Base-by-base conservation (phyloP, 2,797 vertebrate species). In the Gobio occitaniae region DNA sequence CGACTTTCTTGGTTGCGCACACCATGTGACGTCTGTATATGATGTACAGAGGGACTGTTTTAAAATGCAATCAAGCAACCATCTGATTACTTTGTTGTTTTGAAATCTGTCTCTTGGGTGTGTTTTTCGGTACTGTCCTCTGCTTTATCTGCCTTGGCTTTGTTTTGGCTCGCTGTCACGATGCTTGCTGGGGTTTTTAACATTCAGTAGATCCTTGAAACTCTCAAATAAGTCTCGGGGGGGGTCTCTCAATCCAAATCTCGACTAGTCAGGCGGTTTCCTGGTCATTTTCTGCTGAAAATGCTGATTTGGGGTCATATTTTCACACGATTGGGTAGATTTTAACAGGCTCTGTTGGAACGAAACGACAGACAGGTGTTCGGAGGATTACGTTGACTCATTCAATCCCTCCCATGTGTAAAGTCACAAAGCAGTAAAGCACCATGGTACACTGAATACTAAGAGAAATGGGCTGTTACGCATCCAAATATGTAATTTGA, bases 11-110 rank as follows among this genome's bases (percentile, higher is more conserved):
- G 81, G 84, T 87, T 88, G 86, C 84, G 79, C 86, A 88, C 87
- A 88, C 84, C 82, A 59, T 87, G 81, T 84, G 84, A 84, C 87
- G 89, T 89, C 88, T 89, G 89, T 88, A 89, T 88, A 89, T 88
- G 88, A 89, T 89, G 89, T 88, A 89, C 89, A 90, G 88, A 89
- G 87, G 88, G 86, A 85, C 87, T 87, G 84, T 89, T 90, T 88
- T 88, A 71, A 87, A 87, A 86, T 74, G 84, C 83, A 48, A 84
- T 85, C 83, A 71, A 82, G 84, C 78, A 88, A 54, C 83, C 85
- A 70, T 89, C 71, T 0, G n/a, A 83, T 81, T 79, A 59, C 17
- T 65, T 82, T 77, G 74, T 50, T 72, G 68, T 68, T 82, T 83
- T 12, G n/a, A 52, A 83, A 80, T 78, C 21, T 54, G 16, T 72